Evolutionary conservation across 2,113 vertebrate genomes (phyloP).

Genomic region (Sinocyclocheilus anophthalmus): DNA sequence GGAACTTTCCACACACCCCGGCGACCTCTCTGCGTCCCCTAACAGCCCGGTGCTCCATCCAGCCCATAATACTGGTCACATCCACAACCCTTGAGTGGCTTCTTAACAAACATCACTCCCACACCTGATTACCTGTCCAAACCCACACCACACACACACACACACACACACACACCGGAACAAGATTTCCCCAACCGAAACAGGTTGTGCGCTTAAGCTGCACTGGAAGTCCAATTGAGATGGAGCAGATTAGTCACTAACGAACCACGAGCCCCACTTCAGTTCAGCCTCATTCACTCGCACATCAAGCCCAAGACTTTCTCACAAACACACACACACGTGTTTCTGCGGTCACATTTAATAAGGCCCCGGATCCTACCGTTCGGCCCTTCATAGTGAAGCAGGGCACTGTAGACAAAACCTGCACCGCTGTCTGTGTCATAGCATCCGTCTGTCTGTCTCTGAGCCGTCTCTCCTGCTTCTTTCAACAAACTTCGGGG

Average conservation of each 20-base stretch:
- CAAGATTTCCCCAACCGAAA: conserved; percentile 42
- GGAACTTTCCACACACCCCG: conserved; percentile 76
- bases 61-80: conserved; percentile 70
- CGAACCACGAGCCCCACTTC: conserved; percentile 21
- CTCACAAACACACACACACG: background rate
- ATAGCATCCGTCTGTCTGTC: conserved; percentile 67
- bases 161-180: conserved; percentile 36
- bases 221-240: too few species aligned
- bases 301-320: background rate
- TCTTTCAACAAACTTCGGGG: background rate
- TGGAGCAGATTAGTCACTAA: conserved; percentile 41
- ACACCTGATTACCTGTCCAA: too few species aligned
- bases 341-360: background rate
- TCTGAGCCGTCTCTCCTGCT: background rate
- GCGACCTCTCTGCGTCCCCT: conserved; percentile 63
- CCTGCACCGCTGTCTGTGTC: conserved; percentile 60
- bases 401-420: conserved; percentile 55
- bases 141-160: too few species aligned
- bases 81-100: conserved; percentile 54
- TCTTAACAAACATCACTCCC: too few species aligned
- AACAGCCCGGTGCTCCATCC: conserved; percentile 70
- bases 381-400: conserved; percentile 67
- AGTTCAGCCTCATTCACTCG: background rate
- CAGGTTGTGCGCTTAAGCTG: too few species aligned
- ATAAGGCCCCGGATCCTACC: conserved; percentile 61